A percentile compares a stretch with the other conserved stretches of the same genome.
Conservation (phyloP, 1,140 invertebrate species). For the Drosophila watanabei region DNA sequence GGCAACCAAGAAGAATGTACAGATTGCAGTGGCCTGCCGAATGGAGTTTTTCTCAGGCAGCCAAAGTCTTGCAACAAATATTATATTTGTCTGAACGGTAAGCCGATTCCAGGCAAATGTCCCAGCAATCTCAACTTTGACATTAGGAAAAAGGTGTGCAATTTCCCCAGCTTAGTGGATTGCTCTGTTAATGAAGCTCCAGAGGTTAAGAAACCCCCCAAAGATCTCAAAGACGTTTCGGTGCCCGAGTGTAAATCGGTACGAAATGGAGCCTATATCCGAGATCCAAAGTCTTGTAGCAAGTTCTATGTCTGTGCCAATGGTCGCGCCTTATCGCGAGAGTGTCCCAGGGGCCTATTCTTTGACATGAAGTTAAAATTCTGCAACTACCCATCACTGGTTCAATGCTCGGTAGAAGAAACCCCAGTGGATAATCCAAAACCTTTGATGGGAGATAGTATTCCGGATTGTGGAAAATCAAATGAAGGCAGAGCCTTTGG, state of each 20-base stretch:
- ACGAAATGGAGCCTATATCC: conserved; percentile 46
- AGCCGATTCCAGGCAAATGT: conserved; percentile 32
- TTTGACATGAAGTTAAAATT: conserved; percentile 39
- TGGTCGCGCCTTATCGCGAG: conserved; percentile 36
- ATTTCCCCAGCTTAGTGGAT: conserved; percentile 54
- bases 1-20: not conserved
- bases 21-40: conserved; percentile 28
- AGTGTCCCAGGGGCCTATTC: conserved; percentile 58
- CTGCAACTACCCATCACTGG: conserved; percentile 49
- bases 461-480: conserved; percentile 30
- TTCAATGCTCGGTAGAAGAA: conserved; percentile 36
- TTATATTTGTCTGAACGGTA: conserved; percentile 45
- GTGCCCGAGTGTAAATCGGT: conserved; percentile 25
- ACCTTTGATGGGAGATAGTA: not conserved
- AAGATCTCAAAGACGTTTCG: not conserved
- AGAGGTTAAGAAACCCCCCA: not conserved
- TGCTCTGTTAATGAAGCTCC: conserved; percentile 7
- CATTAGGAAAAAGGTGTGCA: conserved; percentile 51
- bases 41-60: conserved; percentile 48
- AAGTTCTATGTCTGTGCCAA: conserved; percentile 62
- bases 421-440: not conserved
- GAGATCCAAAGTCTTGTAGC: conserved; percentile 48
- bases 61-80: conserved; percentile 33
- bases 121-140: conserved; percentile 53
- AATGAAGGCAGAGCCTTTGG: conserved; percentile 22